A percentile compares a stretch with the other conserved stretches of the same genome.
phyloP scores from a whole-genome alignment of 2,888 invertebrate genomes.

The Acleris sparsana region DNA sequence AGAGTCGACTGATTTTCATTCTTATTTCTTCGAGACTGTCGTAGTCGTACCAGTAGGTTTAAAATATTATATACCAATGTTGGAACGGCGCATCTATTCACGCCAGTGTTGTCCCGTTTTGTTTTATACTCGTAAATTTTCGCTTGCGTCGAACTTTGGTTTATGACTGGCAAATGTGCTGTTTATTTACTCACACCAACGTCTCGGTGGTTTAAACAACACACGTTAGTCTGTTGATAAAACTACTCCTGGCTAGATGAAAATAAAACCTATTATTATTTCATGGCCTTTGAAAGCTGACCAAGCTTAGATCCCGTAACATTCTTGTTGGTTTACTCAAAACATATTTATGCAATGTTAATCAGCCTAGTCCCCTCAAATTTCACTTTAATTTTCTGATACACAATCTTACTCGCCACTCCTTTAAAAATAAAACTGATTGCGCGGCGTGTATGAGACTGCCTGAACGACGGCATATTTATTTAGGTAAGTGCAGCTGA shows the following conservation, averaged over 20 bases:
- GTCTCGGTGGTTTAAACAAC: slow-evolving; percentile 15
- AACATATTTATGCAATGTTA: too few species aligned
- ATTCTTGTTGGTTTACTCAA: too few species aligned
- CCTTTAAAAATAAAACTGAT: slow-evolving; percentile 34
- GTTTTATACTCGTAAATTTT: slow-evolving; percentile 57
- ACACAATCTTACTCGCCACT: slow-evolving; percentile 32
- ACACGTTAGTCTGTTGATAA: slow-evolving; percentile 1
- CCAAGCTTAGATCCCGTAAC: too few species aligned
- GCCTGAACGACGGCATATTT: slow-evolving; percentile 7
- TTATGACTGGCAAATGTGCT: slow-evolving; percentile 47
- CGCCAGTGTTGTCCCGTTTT: slow-evolving; percentile 42
- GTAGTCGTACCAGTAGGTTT: slow-evolving; percentile 29
- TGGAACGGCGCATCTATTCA: slow-evolving; percentile 55
- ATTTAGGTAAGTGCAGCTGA: slow-evolving; percentile 25
- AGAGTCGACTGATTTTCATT: slow-evolving; percentile 5
- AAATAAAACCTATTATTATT: neutral
- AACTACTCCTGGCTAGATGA: slow-evolving; percentile 1
- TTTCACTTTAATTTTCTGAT: neutral
- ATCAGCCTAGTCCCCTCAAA: too few species aligned
- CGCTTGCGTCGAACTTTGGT: slow-evolving; percentile 46
- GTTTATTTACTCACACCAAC: slow-evolving; percentile 25
- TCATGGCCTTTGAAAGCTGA: too few species aligned
- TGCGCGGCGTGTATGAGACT: slow-evolving; percentile 18
- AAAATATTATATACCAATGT: slow-evolving; percentile 51
- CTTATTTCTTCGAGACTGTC: neutral